Percentiles rank a stretch among this genome's conserved stretches.
These are phyloP conservation scores for Potorous gilbertii DNA, from an alignment of 2,797 vertebrate genomes.

Conservation along the genomic window DNA sequence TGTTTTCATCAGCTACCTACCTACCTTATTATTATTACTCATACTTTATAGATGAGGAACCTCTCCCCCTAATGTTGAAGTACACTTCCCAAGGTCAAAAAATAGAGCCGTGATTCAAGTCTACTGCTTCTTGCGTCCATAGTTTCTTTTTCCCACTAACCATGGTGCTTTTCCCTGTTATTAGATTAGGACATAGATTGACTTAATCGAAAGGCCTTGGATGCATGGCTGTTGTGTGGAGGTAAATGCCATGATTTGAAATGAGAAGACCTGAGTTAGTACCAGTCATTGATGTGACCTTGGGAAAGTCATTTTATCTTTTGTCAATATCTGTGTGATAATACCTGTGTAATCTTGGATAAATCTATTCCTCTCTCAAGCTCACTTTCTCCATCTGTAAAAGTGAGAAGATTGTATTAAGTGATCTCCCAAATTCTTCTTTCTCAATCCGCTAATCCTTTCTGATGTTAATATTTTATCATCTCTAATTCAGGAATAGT, in stretches of 20 bases:
- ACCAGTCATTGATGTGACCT: background rate
- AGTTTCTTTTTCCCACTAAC: background rate
- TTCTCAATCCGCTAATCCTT: background rate
- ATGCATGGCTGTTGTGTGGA: background rate
- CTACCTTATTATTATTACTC: background rate
- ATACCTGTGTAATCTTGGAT: background rate
- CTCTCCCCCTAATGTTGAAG: background rate
- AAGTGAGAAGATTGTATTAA: background rate
- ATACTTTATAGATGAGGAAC: background rate
- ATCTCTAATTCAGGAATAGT: background rate
- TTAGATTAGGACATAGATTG: background rate
- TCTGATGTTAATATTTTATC: background rate
- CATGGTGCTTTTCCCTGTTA: background rate
- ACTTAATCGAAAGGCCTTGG: background rate
- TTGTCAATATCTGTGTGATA: background rate
- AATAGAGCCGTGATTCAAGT: background rate
- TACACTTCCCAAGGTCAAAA: background rate
- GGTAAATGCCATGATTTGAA: background rate
- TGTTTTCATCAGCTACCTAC: too few relatives aligned
- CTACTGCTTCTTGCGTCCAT: background rate
- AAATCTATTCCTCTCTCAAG: background rate
- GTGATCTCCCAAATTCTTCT: background rate
- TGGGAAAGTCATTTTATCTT: background rate
- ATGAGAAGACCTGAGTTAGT: background rate
- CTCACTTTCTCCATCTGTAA: background rate